A percentile compares a stretch with the other conserved stretches of the same genome.
Conservation (phyloP, 2,113 vertebrate species). For the Marmota monax region DNA sequence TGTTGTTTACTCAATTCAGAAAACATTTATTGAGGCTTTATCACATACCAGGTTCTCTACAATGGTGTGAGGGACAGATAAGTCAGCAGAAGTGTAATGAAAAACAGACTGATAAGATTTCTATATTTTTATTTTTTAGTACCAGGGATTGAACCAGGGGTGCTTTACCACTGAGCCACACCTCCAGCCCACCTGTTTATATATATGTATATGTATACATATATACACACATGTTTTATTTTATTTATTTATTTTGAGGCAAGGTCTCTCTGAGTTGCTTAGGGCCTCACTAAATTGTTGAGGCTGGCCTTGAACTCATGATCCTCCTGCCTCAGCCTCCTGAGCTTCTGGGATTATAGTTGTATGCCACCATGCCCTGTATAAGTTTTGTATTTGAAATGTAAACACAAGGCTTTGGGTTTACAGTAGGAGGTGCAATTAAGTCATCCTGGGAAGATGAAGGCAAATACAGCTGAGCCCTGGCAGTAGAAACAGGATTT, state of each 20-base stretch:
- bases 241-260: too few species aligned
- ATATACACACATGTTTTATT: too few species aligned
- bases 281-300: too few species aligned
- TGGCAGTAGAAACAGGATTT: conserved; percentile 42
- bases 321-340: too few species aligned
- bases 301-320: too few species aligned
- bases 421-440: conserved; percentile 38
- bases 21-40: conserved; percentile 67
- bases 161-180: too few species aligned
- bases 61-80: background rate
- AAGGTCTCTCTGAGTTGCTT: too few species aligned
- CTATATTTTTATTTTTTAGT: background rate
- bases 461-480: conserved; percentile 68
- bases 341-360: too few species aligned
- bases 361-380: too few species aligned
- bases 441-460: conserved; percentile 46
- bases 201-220: too few species aligned
- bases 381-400: conserved; percentile 72
- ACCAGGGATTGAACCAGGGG: too few species aligned
- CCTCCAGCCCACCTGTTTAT: too few species aligned
- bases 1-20: conserved; percentile 58
- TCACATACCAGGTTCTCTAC: conserved; percentile 28
- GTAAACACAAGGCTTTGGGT: conserved; percentile 69
- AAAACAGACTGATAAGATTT: conserved; percentile 61
- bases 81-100: conserved; percentile 60